Evolutionary conservation across 2,797 vertebrate genomes (phyloP), one percentile per base, ranked within the genome.

Genomic region (Cynopterus sphinx): DNA sequence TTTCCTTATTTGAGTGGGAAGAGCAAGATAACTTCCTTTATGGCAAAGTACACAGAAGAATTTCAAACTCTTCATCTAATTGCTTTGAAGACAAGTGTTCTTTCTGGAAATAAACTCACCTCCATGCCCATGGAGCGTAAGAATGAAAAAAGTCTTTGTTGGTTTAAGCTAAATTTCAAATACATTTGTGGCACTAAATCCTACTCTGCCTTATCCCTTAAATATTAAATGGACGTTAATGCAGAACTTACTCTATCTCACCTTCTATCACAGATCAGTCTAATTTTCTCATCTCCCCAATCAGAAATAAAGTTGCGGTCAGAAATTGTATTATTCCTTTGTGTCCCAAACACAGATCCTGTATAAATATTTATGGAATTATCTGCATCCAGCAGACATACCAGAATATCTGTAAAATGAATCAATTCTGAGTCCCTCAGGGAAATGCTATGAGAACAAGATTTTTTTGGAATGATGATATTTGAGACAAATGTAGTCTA

Each of bases 311-410:
- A 97, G 21, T 93, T 61, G 89, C 95, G 97, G 92, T 96, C 94
- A 97, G 85, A 51, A 96, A 83, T 73, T 41, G 81, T 90, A 95
- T 88, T 86, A 96, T 93, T 93, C 83, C 96, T 95, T 92, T 97
- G 97, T 31, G 46, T 93, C 85, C 84, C 85, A 96, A 96, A 95
- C 68, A 88, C 51, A 93, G 82, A 93, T 84, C 90, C 83, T 92
- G 39, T 55, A 96, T 97, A 97, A 97, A 97, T 97, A 97, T 97
- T 97, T 97, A 95, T 95, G 81, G 65, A 87, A 59, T 95, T 75
- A 95, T 91, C 85, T 97, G 84, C 90, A 96, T 91, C 94, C 67
- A 81, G 89, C 36, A 74, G 73, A 85, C 90, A 92, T 8, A 67
- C 87, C 67, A 92, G 97, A 95, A 87, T 95, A 95, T 88, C 93